Evolutionary conservation across 2,888 invertebrate genomes (phyloP).

Genomic region (Ochropleura plecta): DNA sequence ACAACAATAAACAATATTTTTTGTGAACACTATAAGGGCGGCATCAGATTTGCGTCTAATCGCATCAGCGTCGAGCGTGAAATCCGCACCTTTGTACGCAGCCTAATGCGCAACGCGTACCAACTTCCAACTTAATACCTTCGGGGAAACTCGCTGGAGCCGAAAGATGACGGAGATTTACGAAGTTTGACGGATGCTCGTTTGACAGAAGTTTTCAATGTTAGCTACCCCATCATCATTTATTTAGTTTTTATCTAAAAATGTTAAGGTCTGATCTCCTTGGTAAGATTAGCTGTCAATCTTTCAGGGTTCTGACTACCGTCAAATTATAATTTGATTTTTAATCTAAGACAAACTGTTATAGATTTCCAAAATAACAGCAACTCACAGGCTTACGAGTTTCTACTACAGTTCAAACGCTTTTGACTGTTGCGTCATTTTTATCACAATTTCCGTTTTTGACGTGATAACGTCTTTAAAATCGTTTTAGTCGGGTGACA

Average conservation of each 20-base stretch:
- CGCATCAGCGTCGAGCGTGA: conserved; percentile 66
- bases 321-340: too few relatives aligned
- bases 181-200: conserved; percentile 27
- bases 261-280: too few relatives aligned
- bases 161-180: conserved; percentile 45
- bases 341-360: too few relatives aligned
- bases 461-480: too few relatives aligned
- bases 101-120: conserved; percentile 61
- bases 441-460: too few relatives aligned
- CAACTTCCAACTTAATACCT: conserved; percentile 47
- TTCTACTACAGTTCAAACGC: too few relatives aligned
- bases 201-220: background rate
- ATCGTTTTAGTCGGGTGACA: too few relatives aligned
- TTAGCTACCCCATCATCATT: background rate
- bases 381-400: too few relatives aligned
- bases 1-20: conserved; percentile 60
- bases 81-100: conserved; percentile 62
- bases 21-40: conserved; percentile 54
- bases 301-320: too few relatives aligned
- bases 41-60: conserved; percentile 63
- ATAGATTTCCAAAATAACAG: too few relatives aligned
- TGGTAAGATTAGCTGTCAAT: too few relatives aligned
- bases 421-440: too few relatives aligned
- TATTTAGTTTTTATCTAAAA: background rate
- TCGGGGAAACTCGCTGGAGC: conserved; percentile 28